These are phyloP conservation scores for Melanocharis versteri DNA, from an alignment of 2,113 vertebrate genomes.

Conservation along the genomic window DNA sequence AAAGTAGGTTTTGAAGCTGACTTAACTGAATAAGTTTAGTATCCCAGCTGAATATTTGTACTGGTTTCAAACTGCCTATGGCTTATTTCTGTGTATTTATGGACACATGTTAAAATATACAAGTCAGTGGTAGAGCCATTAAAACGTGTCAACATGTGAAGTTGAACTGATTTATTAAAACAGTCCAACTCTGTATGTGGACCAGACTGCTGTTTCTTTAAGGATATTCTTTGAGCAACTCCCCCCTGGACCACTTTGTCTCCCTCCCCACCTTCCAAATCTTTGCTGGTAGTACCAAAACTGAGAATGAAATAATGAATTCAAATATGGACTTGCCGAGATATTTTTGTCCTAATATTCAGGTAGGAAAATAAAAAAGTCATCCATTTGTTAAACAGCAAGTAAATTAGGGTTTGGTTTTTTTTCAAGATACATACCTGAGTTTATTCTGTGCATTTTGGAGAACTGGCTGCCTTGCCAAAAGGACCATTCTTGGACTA, in stretches of 20 bases:
- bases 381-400: not conserved
- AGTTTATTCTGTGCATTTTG: not conserved
- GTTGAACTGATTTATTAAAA: slow-evolving; percentile 9
- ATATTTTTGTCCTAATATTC: not conserved
- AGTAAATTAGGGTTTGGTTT: accelerated
- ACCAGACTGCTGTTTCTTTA: not conserved
- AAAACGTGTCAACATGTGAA: not conserved
- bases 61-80: slow-evolving; percentile 1
- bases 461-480: not conserved
- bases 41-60: not conserved
- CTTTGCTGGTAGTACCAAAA: not conserved
- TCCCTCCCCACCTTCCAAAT: not conserved
- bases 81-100: slow-evolving; percentile 41
- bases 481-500: not conserved
- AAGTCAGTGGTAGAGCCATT: slow-evolving; percentile 24
- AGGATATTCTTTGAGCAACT: not conserved
- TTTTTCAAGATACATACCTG: not conserved
- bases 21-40: not conserved
- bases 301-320: not conserved
- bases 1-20: not conserved
- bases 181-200: not conserved
- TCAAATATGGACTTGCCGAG: not conserved
- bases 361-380: not conserved
- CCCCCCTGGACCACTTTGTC: not conserved
- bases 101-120: slow-evolving; percentile 37